These are phyloP conservation scores for Silvanus unidentatus DNA, from an alignment of 2,888 invertebrate species.

Conservation along the genomic window DNA sequence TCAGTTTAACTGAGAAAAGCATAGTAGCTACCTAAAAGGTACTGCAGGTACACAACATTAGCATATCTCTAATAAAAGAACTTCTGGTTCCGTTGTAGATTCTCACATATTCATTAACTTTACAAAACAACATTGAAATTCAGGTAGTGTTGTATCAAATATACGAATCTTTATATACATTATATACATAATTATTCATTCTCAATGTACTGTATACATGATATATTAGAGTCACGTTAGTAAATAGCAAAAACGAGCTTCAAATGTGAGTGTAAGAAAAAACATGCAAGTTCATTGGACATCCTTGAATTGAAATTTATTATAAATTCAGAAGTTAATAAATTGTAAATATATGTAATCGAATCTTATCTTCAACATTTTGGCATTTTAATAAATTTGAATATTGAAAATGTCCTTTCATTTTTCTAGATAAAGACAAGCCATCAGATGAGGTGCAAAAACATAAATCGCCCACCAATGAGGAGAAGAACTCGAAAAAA, in stretches of 20 bases:
- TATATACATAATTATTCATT: background rate
- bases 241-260: slow-evolving; percentile 10
- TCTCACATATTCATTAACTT: slow-evolving; percentile 2
- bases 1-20: no score
- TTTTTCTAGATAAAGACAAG: slow-evolving; percentile 38
- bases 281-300: slow-evolving; percentile 23
- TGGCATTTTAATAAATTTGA: background rate
- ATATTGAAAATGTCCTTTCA: background rate
- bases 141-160: slow-evolving; percentile 4
- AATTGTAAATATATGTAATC: no score
- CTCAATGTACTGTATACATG: background rate
- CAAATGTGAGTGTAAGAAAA: slow-evolving; percentile 11
- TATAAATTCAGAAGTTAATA: slow-evolving; percentile 10
- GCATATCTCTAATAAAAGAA: no score
- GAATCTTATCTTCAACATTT: no score
- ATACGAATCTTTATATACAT: slow-evolving; percentile 5
- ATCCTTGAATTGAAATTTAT: slow-evolving; percentile 21
- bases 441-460: slow-evolving; percentile 38
- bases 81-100: no score
- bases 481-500: slow-evolving; percentile 40
- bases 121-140: slow-evolving; percentile 3
- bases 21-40: no score
- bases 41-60: no score
- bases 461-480: slow-evolving; percentile 40
- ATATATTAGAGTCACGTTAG: slow-evolving; percentile 17